phyloP scores from a whole-genome alignment of 2,888 invertebrate species.

The Heteromyza rotundicornis region DNA sequence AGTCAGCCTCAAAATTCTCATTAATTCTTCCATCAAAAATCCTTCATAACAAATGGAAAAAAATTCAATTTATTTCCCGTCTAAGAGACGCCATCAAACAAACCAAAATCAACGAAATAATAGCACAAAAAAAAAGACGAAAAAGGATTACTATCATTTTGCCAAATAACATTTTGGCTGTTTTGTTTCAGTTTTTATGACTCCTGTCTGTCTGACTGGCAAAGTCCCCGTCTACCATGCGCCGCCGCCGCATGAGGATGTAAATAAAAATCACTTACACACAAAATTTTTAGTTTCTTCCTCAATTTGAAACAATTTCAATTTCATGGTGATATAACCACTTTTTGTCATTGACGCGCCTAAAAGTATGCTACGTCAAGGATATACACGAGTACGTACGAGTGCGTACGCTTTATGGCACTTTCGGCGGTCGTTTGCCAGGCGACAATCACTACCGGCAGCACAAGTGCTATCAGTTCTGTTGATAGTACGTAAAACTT shows the following conservation, averaged over 20 bases:
- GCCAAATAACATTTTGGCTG: not conserved
- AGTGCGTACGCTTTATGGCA: slow-evolving; percentile 26
- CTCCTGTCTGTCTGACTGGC: slow-evolving; percentile 3
- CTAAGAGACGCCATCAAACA: too few relatives aligned
- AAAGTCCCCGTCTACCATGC: not conserved
- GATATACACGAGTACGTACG: too few relatives aligned
- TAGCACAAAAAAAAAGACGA: not conserved
- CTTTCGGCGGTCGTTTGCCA: slow-evolving; percentile 8
- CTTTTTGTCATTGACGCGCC: too few relatives aligned
- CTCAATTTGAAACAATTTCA: too few relatives aligned
- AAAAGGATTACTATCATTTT: slow-evolving; percentile 5
- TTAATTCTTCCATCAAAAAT: too few relatives aligned
- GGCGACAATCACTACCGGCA: not conserved
- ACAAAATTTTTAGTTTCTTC: slow-evolving; percentile 16
- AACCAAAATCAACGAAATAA: not conserved
- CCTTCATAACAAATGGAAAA: too few relatives aligned
- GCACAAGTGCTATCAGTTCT: slow-evolving; percentile 19
- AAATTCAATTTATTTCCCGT: too few relatives aligned
- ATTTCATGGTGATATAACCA: too few relatives aligned
- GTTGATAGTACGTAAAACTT: too few relatives aligned
- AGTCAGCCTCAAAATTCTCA: too few relatives aligned
- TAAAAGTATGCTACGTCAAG: slow-evolving; percentile 9
- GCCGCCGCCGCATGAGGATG: not conserved
- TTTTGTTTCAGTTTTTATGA: slow-evolving; percentile 11
- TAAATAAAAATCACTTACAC: slow-evolving; percentile 26